Conservation (phyloP, 1,140 invertebrate genomes). For the Drosophila tristis region DNA sequence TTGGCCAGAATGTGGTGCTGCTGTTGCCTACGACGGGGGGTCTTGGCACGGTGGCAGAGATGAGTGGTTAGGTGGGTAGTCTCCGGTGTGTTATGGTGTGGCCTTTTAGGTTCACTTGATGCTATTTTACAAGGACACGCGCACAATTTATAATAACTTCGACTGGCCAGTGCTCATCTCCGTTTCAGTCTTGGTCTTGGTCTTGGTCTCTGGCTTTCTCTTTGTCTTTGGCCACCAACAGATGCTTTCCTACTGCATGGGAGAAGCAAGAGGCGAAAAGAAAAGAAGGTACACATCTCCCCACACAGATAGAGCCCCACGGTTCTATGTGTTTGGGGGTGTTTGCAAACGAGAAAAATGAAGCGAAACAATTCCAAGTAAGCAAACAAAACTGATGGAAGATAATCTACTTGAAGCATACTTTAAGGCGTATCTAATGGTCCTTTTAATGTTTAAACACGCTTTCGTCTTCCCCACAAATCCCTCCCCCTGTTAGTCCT, state of each 20-base stretch:
- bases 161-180: constrained; percentile 20
- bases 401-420: constrained; percentile 84
- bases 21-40: no score
- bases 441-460: constrained; percentile 83
- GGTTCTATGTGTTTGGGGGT: constrained; percentile 53
- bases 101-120: constrained; percentile 68
- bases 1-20: constrained; percentile 36
- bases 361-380: constrained; percentile 82
- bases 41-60: not conserved
- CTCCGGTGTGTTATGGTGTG: constrained; percentile 7
- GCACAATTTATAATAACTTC: constrained; percentile 79
- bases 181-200: constrained; percentile 1
- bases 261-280: constrained; percentile 13
- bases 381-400: constrained; percentile 83
- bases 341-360: constrained; percentile 78
- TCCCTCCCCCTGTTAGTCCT: not conserved
- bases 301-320: constrained; percentile 28
- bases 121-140: constrained; percentile 81
- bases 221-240: constrained; percentile 22
- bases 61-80: not conserved
- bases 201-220: constrained; percentile 23
- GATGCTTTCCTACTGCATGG: constrained; percentile 33
- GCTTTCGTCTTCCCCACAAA: constrained; percentile 55
- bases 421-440: constrained; percentile 84
- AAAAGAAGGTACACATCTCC: constrained; percentile 32